Percentiles rank a stretch among this genome's conserved stretches.
Conservation (phyloP, 2,113 vertebrate genomes). For the Limanda limanda region DNA sequence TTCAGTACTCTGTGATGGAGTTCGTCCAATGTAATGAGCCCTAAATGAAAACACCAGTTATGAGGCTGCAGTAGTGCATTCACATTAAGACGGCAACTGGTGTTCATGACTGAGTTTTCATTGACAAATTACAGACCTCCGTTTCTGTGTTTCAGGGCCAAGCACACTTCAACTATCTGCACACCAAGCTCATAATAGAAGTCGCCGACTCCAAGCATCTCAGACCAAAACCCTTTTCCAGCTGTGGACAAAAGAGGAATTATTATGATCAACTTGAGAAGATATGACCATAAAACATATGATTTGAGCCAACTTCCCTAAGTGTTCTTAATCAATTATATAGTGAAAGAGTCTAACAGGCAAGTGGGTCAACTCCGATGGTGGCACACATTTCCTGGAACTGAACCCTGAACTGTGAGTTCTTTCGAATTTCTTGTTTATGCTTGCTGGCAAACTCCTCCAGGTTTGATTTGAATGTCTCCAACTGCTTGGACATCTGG, state of each 20-base stretch:
- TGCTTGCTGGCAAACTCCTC: slow-evolving; percentile 98
- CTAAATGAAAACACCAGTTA: slow-evolving; percentile 68
- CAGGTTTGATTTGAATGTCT: slow-evolving; percentile 93
- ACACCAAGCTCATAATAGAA: slow-evolving; percentile 98
- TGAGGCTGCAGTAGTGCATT: too few relatives aligned
- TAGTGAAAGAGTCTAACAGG: slow-evolving; percentile 84
- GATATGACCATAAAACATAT: neutral
- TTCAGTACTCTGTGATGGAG: slow-evolving; percentile 94
- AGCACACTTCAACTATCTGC: slow-evolving; percentile 96
- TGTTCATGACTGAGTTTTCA: too few relatives aligned
- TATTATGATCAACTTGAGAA: neutral
- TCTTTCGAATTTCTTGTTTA: slow-evolving; percentile 96
- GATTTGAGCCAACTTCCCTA: neutral
- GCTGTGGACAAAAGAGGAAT: slow-evolving; percentile 76
- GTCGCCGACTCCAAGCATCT: slow-evolving; percentile 97
- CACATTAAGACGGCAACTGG: too few relatives aligned
- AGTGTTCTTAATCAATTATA: neutral
- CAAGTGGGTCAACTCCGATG: slow-evolving; percentile 95
- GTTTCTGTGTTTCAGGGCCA: slow-evolving; percentile 95
- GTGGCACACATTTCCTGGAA: slow-evolving; percentile 99
- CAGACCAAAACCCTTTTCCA: slow-evolving; percentile 98
- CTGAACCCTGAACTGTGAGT: slow-evolving; percentile 91
- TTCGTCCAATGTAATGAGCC: slow-evolving; percentile 94
- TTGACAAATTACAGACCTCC: slow-evolving; percentile 85
- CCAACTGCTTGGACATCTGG: slow-evolving; percentile 97